Conservation (phyloP, 2,888 invertebrate species). For the Dolichopus griseipennis region DNA sequence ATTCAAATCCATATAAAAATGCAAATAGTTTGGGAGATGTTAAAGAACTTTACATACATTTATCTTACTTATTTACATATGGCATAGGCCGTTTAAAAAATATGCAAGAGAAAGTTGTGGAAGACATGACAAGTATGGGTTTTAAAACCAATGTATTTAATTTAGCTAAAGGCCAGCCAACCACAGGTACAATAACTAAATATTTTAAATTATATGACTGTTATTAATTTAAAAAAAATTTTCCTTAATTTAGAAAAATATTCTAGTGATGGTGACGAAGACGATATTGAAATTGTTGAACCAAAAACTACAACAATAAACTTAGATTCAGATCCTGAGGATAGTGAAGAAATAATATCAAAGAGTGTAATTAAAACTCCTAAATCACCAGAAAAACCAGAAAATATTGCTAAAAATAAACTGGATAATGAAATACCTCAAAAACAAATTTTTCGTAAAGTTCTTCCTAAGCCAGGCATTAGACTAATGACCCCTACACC, state of each 20-base stretch:
- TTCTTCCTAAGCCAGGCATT: too few species aligned
- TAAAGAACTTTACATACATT: conserved; percentile 42
- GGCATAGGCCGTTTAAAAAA: conserved; percentile 42
- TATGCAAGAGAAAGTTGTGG: conserved; percentile 40
- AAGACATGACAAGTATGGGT: conserved; percentile 41
- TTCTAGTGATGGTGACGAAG: conserved; percentile 41
- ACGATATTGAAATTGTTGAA: conserved; percentile 43
- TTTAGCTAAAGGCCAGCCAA: conserved; percentile 39
- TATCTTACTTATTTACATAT: conserved; percentile 41
- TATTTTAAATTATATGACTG: background rate
- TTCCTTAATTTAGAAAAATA: conserved; percentile 34
- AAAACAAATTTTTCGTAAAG: background rate
- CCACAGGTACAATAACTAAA: conserved; percentile 33
- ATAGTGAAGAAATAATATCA: conserved; percentile 23
- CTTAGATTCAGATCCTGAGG: conserved; percentile 41
- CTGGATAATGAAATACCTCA: background rate
- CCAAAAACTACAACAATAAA: conserved; percentile 41
- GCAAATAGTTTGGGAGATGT: conserved; percentile 38
- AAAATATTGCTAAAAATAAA: conserved; percentile 20
- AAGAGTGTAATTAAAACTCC: background rate
- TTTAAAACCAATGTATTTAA: conserved; percentile 40
- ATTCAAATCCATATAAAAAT: conserved; percentile 42
- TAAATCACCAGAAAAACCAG: conserved; percentile 19
- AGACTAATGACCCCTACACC: background rate
- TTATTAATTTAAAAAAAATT: background rate